phyloP scores from a whole-genome alignment of 2,797 vertebrate genomes.

The Nasua narica region DNA sequence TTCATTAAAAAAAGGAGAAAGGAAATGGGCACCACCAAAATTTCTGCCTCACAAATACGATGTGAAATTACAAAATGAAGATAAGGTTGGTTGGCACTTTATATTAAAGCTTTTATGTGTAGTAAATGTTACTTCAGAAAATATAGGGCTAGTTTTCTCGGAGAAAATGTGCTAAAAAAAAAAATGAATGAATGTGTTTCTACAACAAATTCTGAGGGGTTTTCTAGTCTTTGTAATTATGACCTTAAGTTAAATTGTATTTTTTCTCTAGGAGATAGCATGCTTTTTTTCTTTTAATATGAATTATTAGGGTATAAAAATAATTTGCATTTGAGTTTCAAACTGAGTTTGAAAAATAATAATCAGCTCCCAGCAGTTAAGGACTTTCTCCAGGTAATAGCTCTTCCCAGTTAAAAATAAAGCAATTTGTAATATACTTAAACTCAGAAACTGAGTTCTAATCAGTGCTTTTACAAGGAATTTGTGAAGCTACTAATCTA shows the following conservation, averaged over 20 bases:
- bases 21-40: constrained; percentile 97
- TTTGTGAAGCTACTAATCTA: background rate
- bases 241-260: background rate
- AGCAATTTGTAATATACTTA: constrained; percentile 21
- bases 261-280: background rate
- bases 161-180: background rate
- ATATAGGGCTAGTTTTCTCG: background rate
- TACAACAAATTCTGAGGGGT: background rate
- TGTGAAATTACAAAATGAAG: constrained; percentile 94
- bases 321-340: constrained; percentile 41
- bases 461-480: background rate
- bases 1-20: constrained; percentile 95
- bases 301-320: background rate
- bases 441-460: background rate
- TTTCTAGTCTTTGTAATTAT: background rate
- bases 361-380: background rate
- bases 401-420: constrained; percentile 9
- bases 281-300: background rate
- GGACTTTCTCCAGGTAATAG: background rate
- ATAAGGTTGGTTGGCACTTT: constrained; percentile 88
- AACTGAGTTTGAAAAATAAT: constrained; percentile 20
- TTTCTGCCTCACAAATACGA: constrained; percentile 98
- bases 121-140: background rate
- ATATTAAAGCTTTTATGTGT: background rate
- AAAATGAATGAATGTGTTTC: background rate